Evolutionary conservation across 2,888 invertebrate genomes (phyloP).

Genomic region (Lordiphosa fenestrarum): DNA sequence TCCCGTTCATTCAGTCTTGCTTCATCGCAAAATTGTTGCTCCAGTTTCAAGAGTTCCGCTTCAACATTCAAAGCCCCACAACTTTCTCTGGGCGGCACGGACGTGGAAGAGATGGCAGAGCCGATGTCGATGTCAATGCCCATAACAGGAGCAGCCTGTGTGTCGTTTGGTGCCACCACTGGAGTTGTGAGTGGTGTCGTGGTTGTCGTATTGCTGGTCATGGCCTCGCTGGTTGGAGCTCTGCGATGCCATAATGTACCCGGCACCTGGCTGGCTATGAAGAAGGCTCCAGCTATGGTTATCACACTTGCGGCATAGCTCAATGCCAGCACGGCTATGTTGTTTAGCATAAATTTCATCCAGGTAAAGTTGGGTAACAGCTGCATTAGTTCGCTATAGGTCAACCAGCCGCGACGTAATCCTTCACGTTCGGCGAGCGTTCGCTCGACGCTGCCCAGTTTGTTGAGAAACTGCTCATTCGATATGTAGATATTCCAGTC

Average conservation of each 20-base stretch:
- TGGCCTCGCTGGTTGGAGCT: slow-evolving; percentile 14
- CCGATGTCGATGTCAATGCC: slow-evolving; percentile 1
- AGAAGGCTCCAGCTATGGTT: slow-evolving; percentile 80
- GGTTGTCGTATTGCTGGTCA: slow-evolving; percentile 6
- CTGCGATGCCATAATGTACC: slow-evolving; percentile 79
- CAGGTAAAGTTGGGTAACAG: slow-evolving; percentile 78
- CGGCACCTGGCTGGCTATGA: slow-evolving; percentile 81
- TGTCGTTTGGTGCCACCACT: slow-evolving; percentile 26
- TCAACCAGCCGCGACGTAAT: slow-evolving; percentile 88
- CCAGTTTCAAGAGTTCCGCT: slow-evolving; percentile 72
- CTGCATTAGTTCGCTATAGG: slow-evolving; percentile 88
- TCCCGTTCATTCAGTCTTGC: slow-evolving; percentile 59
- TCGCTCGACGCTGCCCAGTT: slow-evolving; percentile 86
- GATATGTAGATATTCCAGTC: slow-evolving; percentile 93
- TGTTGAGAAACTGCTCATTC: slow-evolving; percentile 87
- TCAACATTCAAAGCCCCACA: slow-evolving; percentile 72
- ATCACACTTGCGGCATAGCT: slow-evolving; percentile 80
- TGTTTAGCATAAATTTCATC: slow-evolving; percentile 76
- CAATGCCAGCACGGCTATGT: slow-evolving; percentile 76
- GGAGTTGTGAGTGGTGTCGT: slow-evolving; percentile 23
- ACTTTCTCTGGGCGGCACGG: slow-evolving; percentile 33
- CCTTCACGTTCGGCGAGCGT: slow-evolving; percentile 88
- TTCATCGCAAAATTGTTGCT: slow-evolving; percentile 72
- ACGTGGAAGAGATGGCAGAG: not conserved
- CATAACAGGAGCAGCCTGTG: slow-evolving; percentile 28